A percentile compares a stretch with the other conserved stretches of the same genome.
Conservation (phyloP, 1,140 invertebrate genomes). For the Rhopalosiphum maidis region DNA sequence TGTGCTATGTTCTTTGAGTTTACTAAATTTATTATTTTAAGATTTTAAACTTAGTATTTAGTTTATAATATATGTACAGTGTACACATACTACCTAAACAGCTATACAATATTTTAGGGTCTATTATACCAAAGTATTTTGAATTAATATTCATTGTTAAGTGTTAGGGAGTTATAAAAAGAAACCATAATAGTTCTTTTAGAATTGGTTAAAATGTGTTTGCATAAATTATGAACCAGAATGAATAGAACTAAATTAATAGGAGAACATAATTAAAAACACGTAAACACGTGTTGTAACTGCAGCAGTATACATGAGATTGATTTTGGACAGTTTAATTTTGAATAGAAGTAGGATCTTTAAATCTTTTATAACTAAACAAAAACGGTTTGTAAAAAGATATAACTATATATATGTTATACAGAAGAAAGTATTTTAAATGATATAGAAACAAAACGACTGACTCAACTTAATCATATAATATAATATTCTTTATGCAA, state of each 20-base stretch:
- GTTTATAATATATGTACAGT: neutral
- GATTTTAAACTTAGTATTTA: neutral
- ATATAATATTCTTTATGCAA: neutral
- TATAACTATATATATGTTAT: neutral
- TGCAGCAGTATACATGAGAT: neutral
- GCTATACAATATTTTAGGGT: neutral
- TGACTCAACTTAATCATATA: neutral
- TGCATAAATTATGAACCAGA: slow-evolving; percentile 22
- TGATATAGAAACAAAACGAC: neutral
- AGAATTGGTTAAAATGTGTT: neutral
- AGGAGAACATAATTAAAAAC: slow-evolving; percentile 47
- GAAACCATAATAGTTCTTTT: slow-evolving; percentile 34
- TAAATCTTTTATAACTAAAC: slow-evolving; percentile 53
- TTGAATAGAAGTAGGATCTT: slow-evolving; percentile 37
- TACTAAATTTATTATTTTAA: neutral
- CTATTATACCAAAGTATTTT: neutral
- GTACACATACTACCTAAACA: neutral
- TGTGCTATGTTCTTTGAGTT: neutral
- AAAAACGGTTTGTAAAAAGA: neutral
- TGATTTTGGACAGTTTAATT: slow-evolving; percentile 15
- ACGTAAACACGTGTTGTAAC: slow-evolving; percentile 33
- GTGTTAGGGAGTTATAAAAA: neutral
- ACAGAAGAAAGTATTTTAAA: slow-evolving; percentile 9
- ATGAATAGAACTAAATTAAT: slow-evolving; percentile 53
- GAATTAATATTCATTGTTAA: neutral